A percentile compares a stretch with the other conserved stretches of the same genome.
Conservation (phyloP, 2,113 vertebrate genomes). For the Epinephelus cyanopodus region DNA sequence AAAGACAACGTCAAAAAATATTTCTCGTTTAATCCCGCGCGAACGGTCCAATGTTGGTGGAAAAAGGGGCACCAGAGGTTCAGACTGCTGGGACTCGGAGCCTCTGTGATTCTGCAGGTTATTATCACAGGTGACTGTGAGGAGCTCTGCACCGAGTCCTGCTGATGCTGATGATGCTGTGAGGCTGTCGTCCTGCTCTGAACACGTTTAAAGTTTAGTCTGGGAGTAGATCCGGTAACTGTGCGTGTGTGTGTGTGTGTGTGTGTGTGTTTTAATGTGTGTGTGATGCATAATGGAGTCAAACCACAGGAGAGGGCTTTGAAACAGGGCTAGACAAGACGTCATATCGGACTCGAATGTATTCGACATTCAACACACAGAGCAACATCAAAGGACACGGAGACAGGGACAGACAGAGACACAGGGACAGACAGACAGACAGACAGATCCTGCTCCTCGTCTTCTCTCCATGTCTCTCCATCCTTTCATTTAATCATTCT, state of each 20-base stretch:
- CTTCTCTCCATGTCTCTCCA: slow-evolving; percentile 18
- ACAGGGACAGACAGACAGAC: neutral
- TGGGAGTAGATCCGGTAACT: slow-evolving; percentile 2
- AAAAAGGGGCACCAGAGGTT: too few species aligned
- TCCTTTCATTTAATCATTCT: slow-evolving; percentile 53
- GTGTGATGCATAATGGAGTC: slow-evolving; percentile 27
- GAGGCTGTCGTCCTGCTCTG: neutral
- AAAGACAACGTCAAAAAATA: too few species aligned
- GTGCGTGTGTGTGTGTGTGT: slow-evolving; percentile 9
- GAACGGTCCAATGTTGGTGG: too few species aligned
- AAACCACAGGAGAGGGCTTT: slow-evolving; percentile 26
- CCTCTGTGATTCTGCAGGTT: too few species aligned
- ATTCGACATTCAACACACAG: slow-evolving; percentile 16
- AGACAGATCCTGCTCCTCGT: neutral
- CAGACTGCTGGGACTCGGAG: too few species aligned
- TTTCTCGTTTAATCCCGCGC: too few species aligned
- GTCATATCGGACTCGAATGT: slow-evolving; percentile 41
- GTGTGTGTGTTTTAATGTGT: neutral
- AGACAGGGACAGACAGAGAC: neutral
- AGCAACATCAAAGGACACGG: slow-evolving; percentile 40
- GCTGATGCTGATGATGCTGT: too few species aligned
- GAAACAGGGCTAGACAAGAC: slow-evolving; percentile 46
- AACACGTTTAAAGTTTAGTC: neutral
- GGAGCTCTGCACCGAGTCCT: too few species aligned
- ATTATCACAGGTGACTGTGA: too few species aligned